Percentiles rank a stretch among this genome's conserved stretches.
Conservation (phyloP, 2,113 vertebrate genomes). For the Serinus canaria region DNA sequence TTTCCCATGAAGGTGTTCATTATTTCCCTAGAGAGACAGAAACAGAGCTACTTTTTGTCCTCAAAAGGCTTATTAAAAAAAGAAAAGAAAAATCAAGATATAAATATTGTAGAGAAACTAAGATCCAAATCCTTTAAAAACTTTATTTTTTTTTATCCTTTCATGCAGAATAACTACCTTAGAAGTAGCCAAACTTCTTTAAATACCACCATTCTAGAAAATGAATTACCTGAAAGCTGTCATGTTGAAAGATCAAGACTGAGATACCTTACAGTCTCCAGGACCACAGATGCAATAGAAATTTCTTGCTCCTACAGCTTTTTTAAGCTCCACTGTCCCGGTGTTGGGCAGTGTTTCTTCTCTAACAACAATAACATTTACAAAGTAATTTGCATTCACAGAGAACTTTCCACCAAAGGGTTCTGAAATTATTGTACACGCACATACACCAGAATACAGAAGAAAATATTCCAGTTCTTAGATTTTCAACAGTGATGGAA, state of each 20-base stretch:
- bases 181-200: not conserved
- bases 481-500: not conserved
- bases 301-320: not conserved
- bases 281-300: not conserved
- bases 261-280: not conserved
- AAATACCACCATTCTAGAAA: not conserved
- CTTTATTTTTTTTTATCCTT: not conserved
- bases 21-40: not conserved
- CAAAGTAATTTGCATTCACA: not conserved
- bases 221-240: not conserved
- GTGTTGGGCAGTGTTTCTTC: not conserved
- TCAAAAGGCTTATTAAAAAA: not conserved
- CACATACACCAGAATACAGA: not conserved
- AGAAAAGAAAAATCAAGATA: not conserved
- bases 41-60: not conserved
- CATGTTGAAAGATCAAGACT: not conserved
- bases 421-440: not conserved
- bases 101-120: not conserved
- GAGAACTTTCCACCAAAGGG: not conserved
- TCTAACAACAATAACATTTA: not conserved
- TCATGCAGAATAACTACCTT: not conserved
- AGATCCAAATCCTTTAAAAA: not conserved
- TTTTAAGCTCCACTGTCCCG: not conserved
- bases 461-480: not conserved
- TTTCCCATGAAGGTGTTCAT: not conserved